Evolutionary conservation across 2,888 invertebrate species (phyloP), one percentile per base, ranked within the genome.

Genomic region (Brachylomia viminalis): DNA sequence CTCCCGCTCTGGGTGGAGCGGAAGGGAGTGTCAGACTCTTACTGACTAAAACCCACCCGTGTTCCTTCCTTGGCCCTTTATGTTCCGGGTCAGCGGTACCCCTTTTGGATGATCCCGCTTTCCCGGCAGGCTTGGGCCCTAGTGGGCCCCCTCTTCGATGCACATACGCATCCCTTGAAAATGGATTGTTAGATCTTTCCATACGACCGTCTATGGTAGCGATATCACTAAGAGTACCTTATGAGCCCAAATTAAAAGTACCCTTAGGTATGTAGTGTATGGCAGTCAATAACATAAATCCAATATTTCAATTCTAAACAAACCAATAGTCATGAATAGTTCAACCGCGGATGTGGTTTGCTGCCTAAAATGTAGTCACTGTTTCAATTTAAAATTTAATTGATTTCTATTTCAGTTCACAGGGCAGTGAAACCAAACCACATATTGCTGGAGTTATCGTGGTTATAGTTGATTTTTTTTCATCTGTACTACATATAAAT

Each of bases 281-380:
- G 6, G 7, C 38, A 33, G 3, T 33, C 33, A 33, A 33, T 33
- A 33, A 33, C 33, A 38, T 54, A 70, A 78, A 69, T 61, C 38
- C 42, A 78, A 62, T 82, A 79, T 65, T 74, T 73, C 62, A 69
- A 70, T 80, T 72, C 75, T 70, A 83, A 84, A 79, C 80, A 74
- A 83, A 64, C 72, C 66, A 33, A 54, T 56, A n/a, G 42, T 30
- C 62, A 75, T 75, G 66, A 80, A 84, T 75, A 80, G 75, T 62
- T 67, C 49, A 49, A 72, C 80, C 80, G 58, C 75, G 33, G 62
- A 74, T 58, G 72, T 62, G 54, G 84, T 80, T 84, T 45, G n/a
- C 66, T 33, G 33, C 17, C 54, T 59, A 66, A 83, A 79, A 79
- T 74, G 38, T 74, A 70, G 56, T 69, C 54, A 42, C 59, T 56